phyloP scores from a whole-genome alignment of 2,888 invertebrate genomes.

The Diarsia dahlii region DNA sequence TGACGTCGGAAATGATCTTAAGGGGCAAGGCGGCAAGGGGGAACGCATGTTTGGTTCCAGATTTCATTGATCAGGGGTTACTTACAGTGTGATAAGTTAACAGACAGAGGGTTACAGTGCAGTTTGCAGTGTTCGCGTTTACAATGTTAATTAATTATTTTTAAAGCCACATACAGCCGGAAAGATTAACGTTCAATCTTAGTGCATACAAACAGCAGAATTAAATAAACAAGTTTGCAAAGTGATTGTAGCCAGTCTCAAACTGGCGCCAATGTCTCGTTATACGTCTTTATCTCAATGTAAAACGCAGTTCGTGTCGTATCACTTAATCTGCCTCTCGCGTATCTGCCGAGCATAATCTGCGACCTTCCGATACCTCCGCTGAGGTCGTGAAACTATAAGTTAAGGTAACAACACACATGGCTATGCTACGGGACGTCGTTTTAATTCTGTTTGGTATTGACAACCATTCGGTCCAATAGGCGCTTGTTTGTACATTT shows the following conservation, averaged over 20 bases:
- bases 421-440: not conserved
- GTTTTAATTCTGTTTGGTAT: not conserved
- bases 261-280: constrained; percentile 12
- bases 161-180: too few relatives aligned
- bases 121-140: too few relatives aligned
- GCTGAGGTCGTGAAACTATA: constrained; percentile 42
- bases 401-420: not conserved
- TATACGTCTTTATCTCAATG: constrained; percentile 18
- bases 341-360: constrained; percentile 40
- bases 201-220: not conserved
- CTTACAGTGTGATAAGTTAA: too few relatives aligned
- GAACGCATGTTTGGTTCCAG: too few relatives aligned
- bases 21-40: too few relatives aligned
- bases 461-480: too few relatives aligned
- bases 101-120: too few relatives aligned
- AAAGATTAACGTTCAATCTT: not conserved
- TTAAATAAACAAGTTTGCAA: not conserved
- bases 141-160: too few relatives aligned
- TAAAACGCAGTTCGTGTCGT: constrained; percentile 15
- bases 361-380: constrained; percentile 44
- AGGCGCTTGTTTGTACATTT: too few relatives aligned
- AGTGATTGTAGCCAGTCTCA: not conserved
- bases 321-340: constrained; percentile 27
- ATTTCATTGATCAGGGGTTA: too few relatives aligned
- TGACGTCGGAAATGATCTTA: too few relatives aligned